phyloP scores from a whole-genome alignment of 2,797 vertebrate genomes.

The Coranthus polyacanthus region DNA sequence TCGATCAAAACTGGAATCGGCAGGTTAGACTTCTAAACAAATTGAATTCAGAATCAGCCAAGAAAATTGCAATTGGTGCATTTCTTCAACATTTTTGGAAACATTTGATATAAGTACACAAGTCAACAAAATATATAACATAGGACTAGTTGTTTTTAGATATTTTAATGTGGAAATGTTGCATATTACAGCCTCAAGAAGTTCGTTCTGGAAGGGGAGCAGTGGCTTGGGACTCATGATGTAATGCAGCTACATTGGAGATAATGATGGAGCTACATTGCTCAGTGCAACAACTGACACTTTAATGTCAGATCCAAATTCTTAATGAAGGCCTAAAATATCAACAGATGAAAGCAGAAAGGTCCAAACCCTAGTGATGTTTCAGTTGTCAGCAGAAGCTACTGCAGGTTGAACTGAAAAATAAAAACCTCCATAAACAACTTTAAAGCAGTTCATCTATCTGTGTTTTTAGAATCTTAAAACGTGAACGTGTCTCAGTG shows the following conservation, averaged over 20 bases:
- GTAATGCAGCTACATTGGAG: neutral
- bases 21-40: too few relatives aligned
- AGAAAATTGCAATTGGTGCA: too few relatives aligned
- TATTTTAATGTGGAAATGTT: too few relatives aligned
- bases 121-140: too few relatives aligned
- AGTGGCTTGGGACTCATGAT: conserved; percentile 8
- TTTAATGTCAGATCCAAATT: conserved; percentile 20
- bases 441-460: conserved; percentile 24
- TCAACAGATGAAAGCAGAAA: conserved; percentile 14
- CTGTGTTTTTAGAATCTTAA: neutral
- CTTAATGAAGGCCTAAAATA: conserved; percentile 6
- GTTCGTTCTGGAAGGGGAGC: neutral
- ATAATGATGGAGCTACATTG: too few relatives aligned
- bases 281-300: conserved; percentile 1
- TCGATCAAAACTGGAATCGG: too few relatives aligned
- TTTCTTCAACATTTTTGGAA: too few relatives aligned
- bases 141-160: too few relatives aligned
- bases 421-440: conserved; percentile 6
- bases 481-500: conserved; percentile 19
- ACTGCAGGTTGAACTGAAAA: conserved; percentile 2
- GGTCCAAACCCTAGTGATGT: conserved; percentile 10
- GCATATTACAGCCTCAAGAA: too few relatives aligned
- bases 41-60: too few relatives aligned
- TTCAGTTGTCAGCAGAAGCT: conserved; percentile 25
- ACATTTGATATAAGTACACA: too few relatives aligned